A percentile compares a stretch with the other conserved stretches of the same genome.
Conservation (phyloP, 1,140 invertebrate species). For the Colletes gigas region DNA sequence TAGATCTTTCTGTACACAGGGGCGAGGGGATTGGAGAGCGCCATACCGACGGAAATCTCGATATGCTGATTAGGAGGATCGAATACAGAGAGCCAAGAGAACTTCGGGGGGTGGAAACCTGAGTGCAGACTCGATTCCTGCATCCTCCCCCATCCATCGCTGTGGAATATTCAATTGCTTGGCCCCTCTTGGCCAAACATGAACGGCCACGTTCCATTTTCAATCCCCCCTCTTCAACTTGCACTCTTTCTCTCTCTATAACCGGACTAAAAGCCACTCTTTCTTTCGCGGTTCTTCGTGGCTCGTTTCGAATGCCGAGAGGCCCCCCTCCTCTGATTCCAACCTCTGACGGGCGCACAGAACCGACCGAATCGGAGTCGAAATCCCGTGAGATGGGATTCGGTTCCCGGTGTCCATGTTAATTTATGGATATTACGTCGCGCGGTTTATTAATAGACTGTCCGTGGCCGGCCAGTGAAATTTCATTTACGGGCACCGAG, state of each 20-base stretch:
- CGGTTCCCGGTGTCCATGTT: background rate
- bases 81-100: conserved; percentile 8
- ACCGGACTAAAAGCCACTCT: conserved; percentile 34
- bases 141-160: background rate
- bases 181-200: conserved; percentile 12
- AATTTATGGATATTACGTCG: conserved; percentile 4
- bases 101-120: conserved; percentile 5
- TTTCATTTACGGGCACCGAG: background rate
- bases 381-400: background rate
- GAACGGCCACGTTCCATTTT: conserved; percentile 5
- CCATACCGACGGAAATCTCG: conserved; percentile 38
- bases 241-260: too few species aligned
- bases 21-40: background rate
- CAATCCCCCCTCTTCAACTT: background rate
- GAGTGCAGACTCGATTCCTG: conserved; percentile 28
- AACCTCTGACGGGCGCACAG: too few species aligned
- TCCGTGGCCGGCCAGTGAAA: background rate
- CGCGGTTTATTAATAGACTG: background rate
- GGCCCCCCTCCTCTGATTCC: background rate
- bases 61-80: conserved; percentile 39
- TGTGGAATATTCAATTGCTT: conserved; percentile 44
- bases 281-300: conserved; percentile 33
- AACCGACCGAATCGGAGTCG: background rate
- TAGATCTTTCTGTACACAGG: background rate
- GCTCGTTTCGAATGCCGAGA: conserved; percentile 24